A percentile compares a stretch with the other conserved stretches of the same genome.
phyloP scores from a whole-genome alignment of 2,797 vertebrate genomes.

The Pipistrellus pipistrellus region DNA sequence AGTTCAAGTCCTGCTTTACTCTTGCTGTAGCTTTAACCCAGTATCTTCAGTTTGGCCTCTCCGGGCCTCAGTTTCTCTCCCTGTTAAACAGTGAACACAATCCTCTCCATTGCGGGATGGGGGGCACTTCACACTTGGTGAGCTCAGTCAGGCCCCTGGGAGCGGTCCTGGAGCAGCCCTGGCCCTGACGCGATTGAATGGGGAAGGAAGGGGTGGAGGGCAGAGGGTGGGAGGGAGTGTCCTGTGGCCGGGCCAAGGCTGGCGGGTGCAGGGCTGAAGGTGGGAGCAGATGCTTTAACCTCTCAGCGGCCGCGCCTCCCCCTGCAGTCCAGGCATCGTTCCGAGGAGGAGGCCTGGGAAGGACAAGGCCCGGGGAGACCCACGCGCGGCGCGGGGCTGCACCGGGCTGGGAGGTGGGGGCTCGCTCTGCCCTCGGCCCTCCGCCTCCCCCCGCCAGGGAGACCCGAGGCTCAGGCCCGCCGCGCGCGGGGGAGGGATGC shows the following conservation, averaged over 20 bases:
- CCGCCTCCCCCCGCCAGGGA: neutral
- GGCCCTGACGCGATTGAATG: neutral
- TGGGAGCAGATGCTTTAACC: slow-evolving; percentile 60
- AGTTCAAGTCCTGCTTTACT: slow-evolving; percentile 36
- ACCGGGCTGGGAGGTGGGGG: neutral
- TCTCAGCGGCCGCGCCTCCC: slow-evolving; percentile 42
- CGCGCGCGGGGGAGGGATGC: slow-evolving; percentile 38
- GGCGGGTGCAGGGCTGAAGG: neutral
- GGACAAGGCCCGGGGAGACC: slow-evolving; percentile 59
- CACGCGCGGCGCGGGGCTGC: neutral
- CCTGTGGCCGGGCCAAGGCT: neutral
- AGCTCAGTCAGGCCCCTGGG: neutral
- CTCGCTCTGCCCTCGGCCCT: neutral
- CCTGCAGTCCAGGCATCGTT: slow-evolving; percentile 41
- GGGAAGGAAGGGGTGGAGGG: neutral
- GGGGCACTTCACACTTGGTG: slow-evolving; percentile 25
- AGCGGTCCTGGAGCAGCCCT: neutral
- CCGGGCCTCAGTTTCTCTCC: slow-evolving; percentile 59
- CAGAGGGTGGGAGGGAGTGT: neutral
- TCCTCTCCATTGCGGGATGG: slow-evolving; percentile 19
- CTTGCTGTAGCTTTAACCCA: neutral
- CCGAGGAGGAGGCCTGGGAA: slow-evolving; percentile 46
- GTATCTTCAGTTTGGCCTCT: neutral
- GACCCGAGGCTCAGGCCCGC: neutral
- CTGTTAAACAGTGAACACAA: slow-evolving; percentile 3